Base-by-base conservation (phyloP, 2,888 invertebrate species). In the Platypus cylindrus region DNA sequence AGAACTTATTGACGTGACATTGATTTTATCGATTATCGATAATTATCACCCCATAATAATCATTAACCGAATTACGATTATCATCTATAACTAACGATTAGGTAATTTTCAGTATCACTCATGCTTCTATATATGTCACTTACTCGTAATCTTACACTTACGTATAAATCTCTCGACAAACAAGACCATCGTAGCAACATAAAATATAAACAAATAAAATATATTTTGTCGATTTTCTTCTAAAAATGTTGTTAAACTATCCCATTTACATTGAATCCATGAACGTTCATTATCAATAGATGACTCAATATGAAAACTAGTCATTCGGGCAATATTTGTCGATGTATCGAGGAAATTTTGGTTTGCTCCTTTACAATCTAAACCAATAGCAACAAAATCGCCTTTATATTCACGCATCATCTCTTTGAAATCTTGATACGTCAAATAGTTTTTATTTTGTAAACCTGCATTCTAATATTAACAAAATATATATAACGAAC, bases 321-420 rank as follows among this genome's bases (percentile, higher is more conserved):
- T 90, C 90, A 91, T 91, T 50, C 91, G 75, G 0, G 91, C 91
- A 1, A 91, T 87, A 54, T 93, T 93, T 1, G 90, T 91, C 0
- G 91, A 90, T 0, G 89, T 91, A 52, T 91, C 91, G 47, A 91
- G 66, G 60, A 91, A 93, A 60, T 91, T 93, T 55, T 91, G 91
- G 52, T 91, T 91, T 1, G 90, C 91, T 3, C 91, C 91, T 62
- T 91, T 93, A 56, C 90, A 91, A 53, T 93, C 91, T 41, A 93
- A 64, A 1, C 91, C 91, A 36, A 93, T 91, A 1, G 91, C 91
- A 0, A 91, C 89, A 54, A 91, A 90, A 54, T 91, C 91, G 1
- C 90, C 90, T 58, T 90, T 90, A 61, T 91, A 91, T 57, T 93
- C 91, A 53, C 85, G 87, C 91, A 93, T 91, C 89, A 93, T 89